phyloP scores from a whole-genome alignment of 2,888 invertebrate genomes.

The Dione vanillae region DNA sequence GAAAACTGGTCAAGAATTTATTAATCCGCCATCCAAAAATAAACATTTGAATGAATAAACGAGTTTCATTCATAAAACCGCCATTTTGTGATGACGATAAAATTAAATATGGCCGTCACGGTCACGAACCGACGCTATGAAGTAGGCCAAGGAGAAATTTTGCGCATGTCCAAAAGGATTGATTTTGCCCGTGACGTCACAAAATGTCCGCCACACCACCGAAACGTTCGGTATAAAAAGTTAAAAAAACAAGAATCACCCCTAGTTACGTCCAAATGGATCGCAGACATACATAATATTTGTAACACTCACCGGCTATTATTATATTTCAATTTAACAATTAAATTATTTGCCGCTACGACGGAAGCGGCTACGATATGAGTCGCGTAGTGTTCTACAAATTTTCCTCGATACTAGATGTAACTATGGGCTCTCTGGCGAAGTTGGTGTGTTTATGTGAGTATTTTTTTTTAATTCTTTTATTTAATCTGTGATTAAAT shows the following conservation, averaged over 20 bases:
- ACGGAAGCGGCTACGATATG: slow-evolving; percentile 34
- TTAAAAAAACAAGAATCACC: slow-evolving; percentile 64
- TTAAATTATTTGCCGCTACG: slow-evolving; percentile 23
- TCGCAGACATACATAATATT: slow-evolving; percentile 57
- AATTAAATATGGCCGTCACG: slow-evolving; percentile 64
- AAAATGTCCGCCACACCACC: slow-evolving; percentile 70
- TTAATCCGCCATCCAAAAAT: slow-evolving; percentile 58
- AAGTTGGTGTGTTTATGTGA: slow-evolving; percentile 75
- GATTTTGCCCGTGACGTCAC: slow-evolving; percentile 80
- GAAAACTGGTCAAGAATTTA: slow-evolving; percentile 21
- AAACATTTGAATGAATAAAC: slow-evolving; percentile 71
- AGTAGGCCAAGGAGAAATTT: slow-evolving; percentile 74
- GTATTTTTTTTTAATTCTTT: slow-evolving; percentile 53
- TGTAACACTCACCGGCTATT: slow-evolving; percentile 22
- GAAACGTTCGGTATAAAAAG: slow-evolving; percentile 70
- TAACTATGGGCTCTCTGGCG: slow-evolving; percentile 51
- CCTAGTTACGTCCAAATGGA: slow-evolving; percentile 58
- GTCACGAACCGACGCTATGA: slow-evolving; percentile 58
- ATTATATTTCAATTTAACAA: slow-evolving; percentile 28
- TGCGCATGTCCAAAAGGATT: slow-evolving; percentile 75
- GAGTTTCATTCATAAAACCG: slow-evolving; percentile 75
- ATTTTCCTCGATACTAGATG: slow-evolving; percentile 49
- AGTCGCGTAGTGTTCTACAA: slow-evolving; percentile 50
- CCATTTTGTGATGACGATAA: slow-evolving; percentile 66
- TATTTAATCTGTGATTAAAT: slow-evolving; percentile 21